Evolutionary conservation across 2,888 invertebrate species (phyloP), one percentile per base, ranked within the genome.

Genomic region (Crossocerus cetratus): DNA sequence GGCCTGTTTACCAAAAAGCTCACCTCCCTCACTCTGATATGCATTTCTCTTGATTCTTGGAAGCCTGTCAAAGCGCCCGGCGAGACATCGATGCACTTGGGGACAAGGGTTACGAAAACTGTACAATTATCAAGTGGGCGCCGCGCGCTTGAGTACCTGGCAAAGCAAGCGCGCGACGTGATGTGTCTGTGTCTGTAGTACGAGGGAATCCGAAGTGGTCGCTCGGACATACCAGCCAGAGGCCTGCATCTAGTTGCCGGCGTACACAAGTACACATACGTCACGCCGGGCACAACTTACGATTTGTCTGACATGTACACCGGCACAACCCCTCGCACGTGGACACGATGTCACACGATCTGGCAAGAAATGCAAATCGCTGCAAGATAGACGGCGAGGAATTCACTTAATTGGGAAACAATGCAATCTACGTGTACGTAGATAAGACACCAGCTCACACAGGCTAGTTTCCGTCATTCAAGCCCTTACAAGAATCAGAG

Each of bases 241-340:
- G 68, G 67, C 72, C 32, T 32, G 71, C 72, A 75, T 78, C 78
- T 78, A 74, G 74, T 78, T 76, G 72, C 57, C 5, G 18, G 58
- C 32, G 32, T 32, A 32, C 69, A 68, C 80, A 76, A 4, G 32
- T 32, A 32, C 69, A 68, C 80, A 76, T 78, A 78, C 72, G 68
- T 76, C 72, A 78, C 74, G 61, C 56, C 43, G 66, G 72, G 75
- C 71, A 77, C 64, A 65, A 60, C 69, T 75, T 71, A 77, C 74
- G 67, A 80, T 80, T 76, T 61, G 78, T 74, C 80, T 74, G 74
- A 74, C 76, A 59, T 76, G 62, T 72, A 68, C 71, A 69, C 66
- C 58, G 69, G 43, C 42, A 56, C 32, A 18, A 58, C 69, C 58
- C 64, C 76, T 74, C 22, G 68, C 72, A 54, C 32, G 69, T 66